A percentile compares a stretch with the other conserved stretches of the same genome.
Conservation (phyloP, 2,888 invertebrate genomes). For the Drosophila kanekoi region DNA sequence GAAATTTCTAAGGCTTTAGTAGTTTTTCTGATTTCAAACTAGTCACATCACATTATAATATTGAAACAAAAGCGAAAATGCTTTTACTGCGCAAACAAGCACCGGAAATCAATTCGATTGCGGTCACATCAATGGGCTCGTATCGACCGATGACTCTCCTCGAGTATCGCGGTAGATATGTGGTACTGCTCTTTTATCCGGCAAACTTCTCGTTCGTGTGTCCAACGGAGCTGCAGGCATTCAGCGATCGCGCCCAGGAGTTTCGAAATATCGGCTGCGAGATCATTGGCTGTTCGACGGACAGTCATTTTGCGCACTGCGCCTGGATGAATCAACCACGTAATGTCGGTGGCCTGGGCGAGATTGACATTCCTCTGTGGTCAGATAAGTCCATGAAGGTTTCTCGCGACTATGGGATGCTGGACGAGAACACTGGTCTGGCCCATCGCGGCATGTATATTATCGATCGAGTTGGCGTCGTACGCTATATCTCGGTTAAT, state of each 20-base stretch:
- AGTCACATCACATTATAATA: not conserved
- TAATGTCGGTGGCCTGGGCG: conserved; percentile 96
- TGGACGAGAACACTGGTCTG: conserved; percentile 95
- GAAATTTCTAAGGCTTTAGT: not conserved
- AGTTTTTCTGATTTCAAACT: not conserved
- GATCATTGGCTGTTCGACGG: conserved; percentile 95
- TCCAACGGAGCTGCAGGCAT: conserved; percentile 98
- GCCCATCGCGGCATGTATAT: conserved; percentile 97
- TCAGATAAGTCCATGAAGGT: conserved; percentile 95
- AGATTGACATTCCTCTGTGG: conserved; percentile 96
- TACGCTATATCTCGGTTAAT: conserved; percentile 97
- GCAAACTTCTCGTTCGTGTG: conserved; percentile 95
- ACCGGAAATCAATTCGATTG: conserved; percentile 52
- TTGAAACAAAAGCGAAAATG: conserved; percentile 24
- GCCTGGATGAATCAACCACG: conserved; percentile 98
- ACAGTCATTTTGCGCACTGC: conserved; percentile 97
- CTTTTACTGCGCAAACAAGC: conserved; percentile 47
- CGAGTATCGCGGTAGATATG: conserved; percentile 93
- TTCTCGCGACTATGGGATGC: conserved; percentile 93
- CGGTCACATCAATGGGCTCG: conserved; percentile 23
- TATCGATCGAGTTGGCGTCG: conserved; percentile 93
- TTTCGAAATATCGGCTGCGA: conserved; percentile 93
- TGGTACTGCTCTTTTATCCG: conserved; percentile 95
- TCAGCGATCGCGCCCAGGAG: conserved; percentile 94
- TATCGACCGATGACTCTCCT: conserved; percentile 85